Conservation (phyloP, 2,797 vertebrate genomes). For the Astyanax mexicanus region DNA sequence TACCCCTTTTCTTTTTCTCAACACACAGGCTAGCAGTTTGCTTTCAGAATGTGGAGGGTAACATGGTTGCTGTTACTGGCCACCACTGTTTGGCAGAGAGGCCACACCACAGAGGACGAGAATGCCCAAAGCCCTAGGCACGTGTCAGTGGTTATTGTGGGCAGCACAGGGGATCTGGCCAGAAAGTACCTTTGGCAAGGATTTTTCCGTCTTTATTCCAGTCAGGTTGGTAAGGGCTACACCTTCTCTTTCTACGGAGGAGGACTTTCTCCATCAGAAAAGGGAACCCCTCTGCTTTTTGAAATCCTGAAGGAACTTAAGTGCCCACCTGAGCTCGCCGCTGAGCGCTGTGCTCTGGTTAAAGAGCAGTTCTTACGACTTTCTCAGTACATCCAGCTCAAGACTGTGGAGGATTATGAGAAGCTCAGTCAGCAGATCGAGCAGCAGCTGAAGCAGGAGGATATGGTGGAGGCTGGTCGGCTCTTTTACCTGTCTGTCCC, state of each 20-base stretch:
- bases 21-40: slow-evolving; percentile 52
- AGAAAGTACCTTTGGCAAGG: slow-evolving; percentile 96
- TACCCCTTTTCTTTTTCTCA: slow-evolving; percentile 27
- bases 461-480: slow-evolving; percentile 85
- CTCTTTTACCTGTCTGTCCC: slow-evolving; percentile 96
- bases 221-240: slow-evolving; percentile 82
- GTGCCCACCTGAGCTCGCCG: slow-evolving; percentile 75
- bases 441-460: slow-evolving; percentile 76
- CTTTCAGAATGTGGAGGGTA: slow-evolving; percentile 70
- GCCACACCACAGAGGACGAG: slow-evolving; percentile 59
- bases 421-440: slow-evolving; percentile 79
- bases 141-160: slow-evolving; percentile 88
- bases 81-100: slow-evolving; percentile 60
- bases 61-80: slow-evolving; percentile 70
- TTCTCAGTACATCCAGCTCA: slow-evolving; percentile 86
- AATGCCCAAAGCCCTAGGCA: slow-evolving; percentile 79
- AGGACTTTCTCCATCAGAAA: slow-evolving; percentile 73
- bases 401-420: slow-evolving; percentile 81
- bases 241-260: slow-evolving; percentile 91
- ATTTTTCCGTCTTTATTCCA: slow-evolving; percentile 89
- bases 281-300: slow-evolving; percentile 79
- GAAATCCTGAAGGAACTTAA: slow-evolving; percentile 83
- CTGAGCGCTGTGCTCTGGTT: slow-evolving; percentile 81
- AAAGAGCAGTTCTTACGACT: slow-evolving; percentile 90
- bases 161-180: slow-evolving; percentile 92